A percentile compares a stretch with the other conserved stretches of the same genome.
phyloP scores from a whole-genome alignment of 2,888 invertebrate species.

The Sinhomidia bicolor region DNA sequence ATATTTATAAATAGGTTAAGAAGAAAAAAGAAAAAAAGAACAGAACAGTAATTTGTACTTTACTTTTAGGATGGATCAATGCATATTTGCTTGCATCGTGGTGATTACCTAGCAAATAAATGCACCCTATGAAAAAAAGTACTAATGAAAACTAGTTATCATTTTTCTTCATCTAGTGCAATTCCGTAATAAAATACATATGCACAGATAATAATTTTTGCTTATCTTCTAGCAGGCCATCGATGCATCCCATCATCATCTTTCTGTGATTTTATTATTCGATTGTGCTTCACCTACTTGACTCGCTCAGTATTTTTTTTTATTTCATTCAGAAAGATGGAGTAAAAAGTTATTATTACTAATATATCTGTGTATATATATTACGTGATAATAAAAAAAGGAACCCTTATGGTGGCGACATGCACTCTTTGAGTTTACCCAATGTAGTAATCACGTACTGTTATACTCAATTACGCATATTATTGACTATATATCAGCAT shows the following conservation, averaged over 20 bases:
- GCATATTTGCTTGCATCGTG: neutral
- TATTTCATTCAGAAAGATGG: slow-evolving; percentile 1
- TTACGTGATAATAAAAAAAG: neutral
- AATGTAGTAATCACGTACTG: neutral
- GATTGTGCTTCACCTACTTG: neutral
- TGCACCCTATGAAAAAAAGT: neutral
- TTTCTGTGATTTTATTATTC: neutral
- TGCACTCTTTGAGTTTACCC: too few species aligned
- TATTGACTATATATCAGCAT: too few species aligned
- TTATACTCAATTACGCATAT: neutral
- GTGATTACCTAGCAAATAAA: neutral
- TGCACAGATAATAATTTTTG: slow-evolving; percentile 7
- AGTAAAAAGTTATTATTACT: neutral
- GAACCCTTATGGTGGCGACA: neutral
- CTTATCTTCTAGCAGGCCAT: slow-evolving; percentile 33
- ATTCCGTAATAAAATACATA: slow-evolving; percentile 49
- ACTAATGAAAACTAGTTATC: slow-evolving; percentile 12
- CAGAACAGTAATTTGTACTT: slow-evolving; percentile 27
- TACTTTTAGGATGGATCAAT: slow-evolving; percentile 22
- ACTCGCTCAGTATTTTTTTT: neutral
- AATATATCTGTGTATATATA: too few species aligned
- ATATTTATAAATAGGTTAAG: slow-evolving; percentile 54
- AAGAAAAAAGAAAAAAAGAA: neutral
- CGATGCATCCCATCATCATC: slow-evolving; percentile 7
- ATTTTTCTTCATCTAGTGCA: slow-evolving; percentile 25